phyloP scores from a whole-genome alignment of 2,113 vertebrate genomes.

The Blennius ocellaris region DNA sequence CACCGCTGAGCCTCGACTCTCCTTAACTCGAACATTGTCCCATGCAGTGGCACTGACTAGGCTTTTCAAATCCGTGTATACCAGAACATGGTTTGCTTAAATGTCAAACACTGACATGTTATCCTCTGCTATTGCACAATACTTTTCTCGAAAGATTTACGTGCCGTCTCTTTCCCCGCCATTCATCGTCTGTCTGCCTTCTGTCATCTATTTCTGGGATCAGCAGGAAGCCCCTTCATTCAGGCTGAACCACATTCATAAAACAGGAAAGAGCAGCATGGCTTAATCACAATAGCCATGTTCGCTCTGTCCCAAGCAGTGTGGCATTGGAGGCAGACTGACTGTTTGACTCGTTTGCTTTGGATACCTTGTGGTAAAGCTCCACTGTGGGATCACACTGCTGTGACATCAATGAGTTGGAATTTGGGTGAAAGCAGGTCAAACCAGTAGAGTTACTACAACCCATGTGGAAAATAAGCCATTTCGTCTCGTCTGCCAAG shows the following conservation, averaged over 20 bases:
- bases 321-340: neutral
- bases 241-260: constrained; percentile 31
- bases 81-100: neutral
- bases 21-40: neutral
- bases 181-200: constrained; percentile 15
- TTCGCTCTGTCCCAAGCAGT: constrained; percentile 1
- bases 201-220: constrained; percentile 54
- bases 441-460: constrained; percentile 56
- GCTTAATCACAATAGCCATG: constrained; percentile 27
- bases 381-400: constrained; percentile 8
- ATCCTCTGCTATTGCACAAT: constrained; percentile 39
- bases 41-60: neutral
- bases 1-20: neutral
- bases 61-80: constrained; percentile 12
- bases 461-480: constrained; percentile 51
- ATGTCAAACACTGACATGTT: constrained; percentile 12
- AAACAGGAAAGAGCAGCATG: constrained; percentile 31
- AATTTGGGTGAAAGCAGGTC: constrained; percentile 66
- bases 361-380: constrained; percentile 28
- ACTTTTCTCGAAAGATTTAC: constrained; percentile 32
- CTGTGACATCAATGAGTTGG: constrained; percentile 56
- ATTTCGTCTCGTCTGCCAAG: constrained; percentile 17
- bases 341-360: constrained; percentile 32
- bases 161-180: neutral
- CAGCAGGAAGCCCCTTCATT: constrained; percentile 59